Evolutionary conservation across 2,797 vertebrate species (phyloP), one percentile per base, ranked within the genome.

Genomic region (Linurgus olivaceus): DNA sequence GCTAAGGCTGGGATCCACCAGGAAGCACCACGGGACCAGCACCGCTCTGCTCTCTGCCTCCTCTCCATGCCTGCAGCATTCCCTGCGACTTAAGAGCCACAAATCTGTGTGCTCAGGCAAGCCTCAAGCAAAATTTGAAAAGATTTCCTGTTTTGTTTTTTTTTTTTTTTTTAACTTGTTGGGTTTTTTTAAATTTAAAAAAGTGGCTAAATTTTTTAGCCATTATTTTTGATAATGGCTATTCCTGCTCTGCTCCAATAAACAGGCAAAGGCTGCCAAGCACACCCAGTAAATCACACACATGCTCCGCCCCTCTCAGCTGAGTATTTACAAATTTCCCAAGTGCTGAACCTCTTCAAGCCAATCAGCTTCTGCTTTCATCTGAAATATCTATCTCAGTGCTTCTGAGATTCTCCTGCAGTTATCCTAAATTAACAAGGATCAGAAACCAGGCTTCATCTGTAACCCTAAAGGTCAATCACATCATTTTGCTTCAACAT

Each of bases 321-420:
- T 80, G 89, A 91, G 6, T 90, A 93, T 86, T 94, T 93, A 96
- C 79, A 90, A 31, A 54, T 80, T 93, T 94, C 61, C 28, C 1
- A 91, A 95, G 79, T 77, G 79, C 55, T 81, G 73, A 94, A 86
- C 50, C 73, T 90, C 85, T 94, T 81, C 55, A 84, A 73, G 74
- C n/a, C 59, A 31, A 76, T 70, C 79, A 73, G 66, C 44, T 79
- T 80, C 79, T 84, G 59, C 88, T 94, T 96, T 84, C 45, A 90
- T 91, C 70, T 96, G 55, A 26, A 71, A 42, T 51, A 61, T 73
- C 76, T 38, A 17, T 8, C 66, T 65, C 45, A 63, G 47, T 21
- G 57, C 38, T 90, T 76, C 86, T 67, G 80, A 92, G 74, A 61
- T 79, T 81, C 90, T 66, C 52, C 77, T 82, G 71, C 44, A 74